These are phyloP conservation scores for Ictidomys tridecemlineatus DNA, from an alignment of 2,113 vertebrate species.

Conservation along the genomic window DNA sequence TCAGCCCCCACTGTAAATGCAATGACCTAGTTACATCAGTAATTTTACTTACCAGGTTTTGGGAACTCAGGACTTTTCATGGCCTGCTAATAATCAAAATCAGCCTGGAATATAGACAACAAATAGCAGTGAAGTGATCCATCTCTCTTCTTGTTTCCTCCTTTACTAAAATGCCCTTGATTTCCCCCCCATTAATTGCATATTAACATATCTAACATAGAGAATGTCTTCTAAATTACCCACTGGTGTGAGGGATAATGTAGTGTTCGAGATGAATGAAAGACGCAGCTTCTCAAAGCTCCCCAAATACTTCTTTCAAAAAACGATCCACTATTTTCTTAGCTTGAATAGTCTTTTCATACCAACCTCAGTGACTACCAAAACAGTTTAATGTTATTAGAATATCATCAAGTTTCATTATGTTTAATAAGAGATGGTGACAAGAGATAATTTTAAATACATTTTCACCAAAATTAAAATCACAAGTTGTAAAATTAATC, in stretches of 20 bases:
- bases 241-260: background rate
- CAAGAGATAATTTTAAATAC: slow-evolving; percentile 84
- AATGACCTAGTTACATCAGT: background rate
- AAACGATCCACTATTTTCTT: slow-evolving; percentile 78
- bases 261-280: slow-evolving; percentile 57
- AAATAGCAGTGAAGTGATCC: slow-evolving; percentile 36
- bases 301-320: slow-evolving; percentile 79
- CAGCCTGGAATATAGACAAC: background rate
- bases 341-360: slow-evolving; percentile 80
- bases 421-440: slow-evolving; percentile 86
- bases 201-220: slow-evolving; percentile 47
- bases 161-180: slow-evolving; percentile 59
- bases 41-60: slow-evolving; percentile 35
- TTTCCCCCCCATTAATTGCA: slow-evolving; percentile 56
- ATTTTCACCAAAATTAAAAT: slow-evolving; percentile 87
- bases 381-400: slow-evolving; percentile 86
- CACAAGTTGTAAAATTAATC: slow-evolving; percentile 86
- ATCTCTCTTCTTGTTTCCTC: background rate
- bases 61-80: background rate
- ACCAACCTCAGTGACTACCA: slow-evolving; percentile 75
- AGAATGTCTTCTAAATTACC: slow-evolving; percentile 67
- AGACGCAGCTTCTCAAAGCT: slow-evolving; percentile 25
- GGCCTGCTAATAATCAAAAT: slow-evolving; percentile 15
- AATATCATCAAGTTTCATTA: slow-evolving; percentile 86
- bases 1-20: background rate